These are phyloP conservation scores for Kryphioiulus occultus DNA, from an alignment of 2,888 invertebrate genomes.

Conservation along the genomic window DNA sequence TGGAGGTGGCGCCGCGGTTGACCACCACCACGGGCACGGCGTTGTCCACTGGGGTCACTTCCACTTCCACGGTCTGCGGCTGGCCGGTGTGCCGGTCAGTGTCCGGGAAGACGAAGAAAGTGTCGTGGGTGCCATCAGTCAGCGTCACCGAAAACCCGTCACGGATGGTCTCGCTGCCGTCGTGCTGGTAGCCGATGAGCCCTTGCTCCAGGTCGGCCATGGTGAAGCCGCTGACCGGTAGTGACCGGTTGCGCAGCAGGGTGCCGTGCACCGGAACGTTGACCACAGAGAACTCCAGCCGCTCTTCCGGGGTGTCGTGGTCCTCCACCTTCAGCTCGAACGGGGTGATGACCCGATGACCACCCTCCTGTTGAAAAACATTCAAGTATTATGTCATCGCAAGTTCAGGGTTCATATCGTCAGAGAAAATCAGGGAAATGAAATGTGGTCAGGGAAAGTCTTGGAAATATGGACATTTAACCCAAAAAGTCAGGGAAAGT, in stretches of 20 bases:
- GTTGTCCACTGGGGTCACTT: slow-evolving; percentile 61
- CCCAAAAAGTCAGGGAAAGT: too few species aligned
- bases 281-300: slow-evolving; percentile 59
- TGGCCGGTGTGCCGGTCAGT: slow-evolving; percentile 58
- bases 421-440: too few species aligned
- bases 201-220: slow-evolving; percentile 60
- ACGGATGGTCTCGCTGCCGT: slow-evolving; percentile 61
- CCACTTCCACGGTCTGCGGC: slow-evolving; percentile 60
- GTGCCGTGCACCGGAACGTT: slow-evolving; percentile 61
- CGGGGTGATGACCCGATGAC: slow-evolving; percentile 60
- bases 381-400: too few species aligned
- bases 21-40: slow-evolving; percentile 59
- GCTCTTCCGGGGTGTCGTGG: slow-evolving; percentile 59
- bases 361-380: slow-evolving; percentile 58
- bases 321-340: slow-evolving; percentile 62
- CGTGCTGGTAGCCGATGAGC: slow-evolving; percentile 62
- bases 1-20: slow-evolving; percentile 59
- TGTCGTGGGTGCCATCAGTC: slow-evolving; percentile 61
- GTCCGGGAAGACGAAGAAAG: slow-evolving; percentile 61
- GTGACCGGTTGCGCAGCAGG: slow-evolving; percentile 59
- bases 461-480: too few species aligned
- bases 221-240: slow-evolving; percentile 59
- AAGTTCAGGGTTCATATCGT: too few species aligned
- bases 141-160: slow-evolving; percentile 61
- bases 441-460: too few species aligned